Conservation (phyloP, 2,888 invertebrate species). For the Orchesella flavescens region DNA sequence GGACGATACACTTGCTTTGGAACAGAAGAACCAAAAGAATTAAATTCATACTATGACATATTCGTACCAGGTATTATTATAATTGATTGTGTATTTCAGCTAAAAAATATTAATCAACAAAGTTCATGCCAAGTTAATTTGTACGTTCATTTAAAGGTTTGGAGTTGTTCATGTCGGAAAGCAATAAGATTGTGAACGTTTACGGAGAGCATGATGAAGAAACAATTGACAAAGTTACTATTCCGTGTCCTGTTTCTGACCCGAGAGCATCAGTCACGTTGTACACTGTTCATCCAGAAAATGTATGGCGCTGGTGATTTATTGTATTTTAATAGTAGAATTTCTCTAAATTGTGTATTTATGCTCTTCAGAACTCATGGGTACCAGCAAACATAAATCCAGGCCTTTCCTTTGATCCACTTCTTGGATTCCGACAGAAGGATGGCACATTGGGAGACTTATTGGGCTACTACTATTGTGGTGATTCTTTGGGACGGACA, state of each 20-base stretch:
- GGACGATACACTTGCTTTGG: slow-evolving; percentile 62
- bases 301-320: slow-evolving; percentile 12
- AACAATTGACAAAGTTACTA: slow-evolving; percentile 34
- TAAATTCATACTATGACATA: slow-evolving; percentile 57
- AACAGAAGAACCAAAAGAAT: slow-evolving; percentile 47
- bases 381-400: slow-evolving; percentile 41
- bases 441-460: slow-evolving; percentile 50
- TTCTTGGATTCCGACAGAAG: slow-evolving; percentile 52
- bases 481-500: slow-evolving; percentile 36
- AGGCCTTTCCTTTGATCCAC: slow-evolving; percentile 50
- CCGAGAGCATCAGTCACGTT: slow-evolving; percentile 32
- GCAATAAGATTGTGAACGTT: slow-evolving; percentile 49
- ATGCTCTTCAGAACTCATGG: slow-evolving; percentile 58
- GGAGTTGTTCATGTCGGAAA: slow-evolving; percentile 48
- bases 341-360: too few relatives aligned
- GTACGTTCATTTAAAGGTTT: slow-evolving; percentile 24
- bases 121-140: background rate
- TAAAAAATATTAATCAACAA: background rate
- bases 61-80: slow-evolving; percentile 54
- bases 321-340: background rate
- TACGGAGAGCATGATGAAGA: slow-evolving; percentile 59
- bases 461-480: slow-evolving; percentile 61
- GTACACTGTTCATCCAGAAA: slow-evolving; percentile 44
- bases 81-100: background rate
- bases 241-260: slow-evolving; percentile 58